These are phyloP conservation scores for Bombyx huttoni DNA, from an alignment of 2,888 invertebrate genomes.

Conservation along the genomic window DNA sequence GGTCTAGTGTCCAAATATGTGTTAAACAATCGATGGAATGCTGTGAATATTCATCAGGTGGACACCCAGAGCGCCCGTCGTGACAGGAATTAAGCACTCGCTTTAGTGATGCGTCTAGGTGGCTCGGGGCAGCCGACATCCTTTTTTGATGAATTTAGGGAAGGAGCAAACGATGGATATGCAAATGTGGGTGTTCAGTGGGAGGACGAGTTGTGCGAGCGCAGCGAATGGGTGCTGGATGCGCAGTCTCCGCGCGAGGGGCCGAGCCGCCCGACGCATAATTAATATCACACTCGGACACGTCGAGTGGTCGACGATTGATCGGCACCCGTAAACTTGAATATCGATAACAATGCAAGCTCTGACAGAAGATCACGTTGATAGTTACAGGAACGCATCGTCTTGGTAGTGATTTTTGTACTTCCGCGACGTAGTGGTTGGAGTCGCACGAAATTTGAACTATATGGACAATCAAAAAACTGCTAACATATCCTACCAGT, in stretches of 20 bases:
- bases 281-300: constrained; percentile 63
- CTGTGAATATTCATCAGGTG: constrained; percentile 68
- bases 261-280: constrained; percentile 50
- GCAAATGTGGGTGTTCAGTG: constrained; percentile 64
- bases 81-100: constrained; percentile 64
- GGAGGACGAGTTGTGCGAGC: constrained; percentile 51
- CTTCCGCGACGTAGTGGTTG: too few species aligned
- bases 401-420: too few species aligned
- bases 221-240: constrained; percentile 63
- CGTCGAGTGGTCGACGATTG: constrained; percentile 55
- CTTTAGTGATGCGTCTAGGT: constrained; percentile 60
- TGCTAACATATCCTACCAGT: too few species aligned
- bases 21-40: constrained; percentile 66
- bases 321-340: constrained; percentile 60
- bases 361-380: constrained; percentile 11
- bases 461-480: too few species aligned
- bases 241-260: constrained; percentile 46
- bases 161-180: constrained; percentile 49
- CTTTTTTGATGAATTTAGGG: constrained; percentile 55
- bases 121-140: constrained; percentile 52
- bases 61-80: constrained; percentile 65
- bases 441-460: too few species aligned
- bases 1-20: constrained; percentile 63
- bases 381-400: too few species aligned
- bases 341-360: constrained; percentile 56